Conservation (phyloP, 2,113 vertebrate genomes). For the Microtus richardsoni region DNA sequence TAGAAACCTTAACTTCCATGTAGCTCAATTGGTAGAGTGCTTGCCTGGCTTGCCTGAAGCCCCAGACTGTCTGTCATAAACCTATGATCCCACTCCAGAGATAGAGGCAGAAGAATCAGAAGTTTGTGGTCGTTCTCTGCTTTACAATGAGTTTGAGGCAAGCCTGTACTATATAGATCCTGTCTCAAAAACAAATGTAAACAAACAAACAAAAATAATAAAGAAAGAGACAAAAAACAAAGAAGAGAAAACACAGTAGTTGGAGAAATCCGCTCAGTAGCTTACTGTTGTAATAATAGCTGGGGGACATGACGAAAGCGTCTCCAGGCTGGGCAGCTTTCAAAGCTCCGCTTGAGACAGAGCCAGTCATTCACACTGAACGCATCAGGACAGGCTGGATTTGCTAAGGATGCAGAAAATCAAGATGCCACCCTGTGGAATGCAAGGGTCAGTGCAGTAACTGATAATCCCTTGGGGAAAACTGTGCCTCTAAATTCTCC, state of each 20-base stretch:
- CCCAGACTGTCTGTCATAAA: not conserved
- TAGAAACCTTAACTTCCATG: not conserved
- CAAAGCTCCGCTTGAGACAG: not conserved
- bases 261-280: constrained; percentile 10
- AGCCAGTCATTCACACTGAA: not conserved
- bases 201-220: not conserved
- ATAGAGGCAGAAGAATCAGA: not conserved
- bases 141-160: not conserved
- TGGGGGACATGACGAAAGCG: not conserved
- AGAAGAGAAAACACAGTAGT: not conserved
- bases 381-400: not conserved
- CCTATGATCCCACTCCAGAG: not conserved
- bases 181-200: not conserved
- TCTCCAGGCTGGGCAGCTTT: not conserved
- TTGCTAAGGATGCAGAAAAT: not conserved
- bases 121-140: not conserved
- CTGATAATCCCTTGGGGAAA: not conserved
- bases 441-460: not conserved
- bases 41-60: not conserved
- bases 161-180: not conserved
- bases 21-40: not conserved
- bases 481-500: not conserved
- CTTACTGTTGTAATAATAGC: not conserved
- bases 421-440: not conserved
- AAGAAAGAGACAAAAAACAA: not conserved